phyloP scores from a whole-genome alignment of 1,140 invertebrate species.

The Eupristina koningsbergeri region DNA sequence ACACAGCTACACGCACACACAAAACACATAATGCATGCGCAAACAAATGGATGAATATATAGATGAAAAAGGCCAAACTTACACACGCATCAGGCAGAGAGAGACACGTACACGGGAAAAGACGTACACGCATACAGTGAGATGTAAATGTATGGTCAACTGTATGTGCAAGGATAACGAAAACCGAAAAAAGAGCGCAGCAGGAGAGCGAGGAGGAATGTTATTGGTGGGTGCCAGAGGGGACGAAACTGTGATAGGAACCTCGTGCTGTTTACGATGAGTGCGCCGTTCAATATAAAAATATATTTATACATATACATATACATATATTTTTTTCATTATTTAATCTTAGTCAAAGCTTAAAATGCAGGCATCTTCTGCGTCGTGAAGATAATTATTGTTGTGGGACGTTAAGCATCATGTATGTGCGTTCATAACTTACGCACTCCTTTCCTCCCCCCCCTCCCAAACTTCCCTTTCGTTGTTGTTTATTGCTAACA shows the following conservation, averaged over 20 bases:
- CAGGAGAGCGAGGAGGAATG: constrained; percentile 33
- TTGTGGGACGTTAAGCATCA: constrained; percentile 3
- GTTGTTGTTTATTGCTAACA: too few relatives aligned
- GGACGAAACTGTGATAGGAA: constrained; percentile 49
- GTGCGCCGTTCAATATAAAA: constrained; percentile 32
- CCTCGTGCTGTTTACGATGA: constrained; percentile 36
- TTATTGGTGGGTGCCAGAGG: constrained; percentile 26
- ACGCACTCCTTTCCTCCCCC: neutral
- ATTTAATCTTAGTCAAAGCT: constrained; percentile 34
- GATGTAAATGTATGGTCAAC: too few relatives aligned
- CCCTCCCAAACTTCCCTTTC: constrained; percentile 1
- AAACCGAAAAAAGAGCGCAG: constrained; percentile 16
- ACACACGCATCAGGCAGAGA: too few relatives aligned
- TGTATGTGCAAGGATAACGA: too few relatives aligned
- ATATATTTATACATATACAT: constrained; percentile 11
- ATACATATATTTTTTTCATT: constrained; percentile 6
- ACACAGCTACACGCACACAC: too few relatives aligned
- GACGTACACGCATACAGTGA: too few relatives aligned
- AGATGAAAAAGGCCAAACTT: too few relatives aligned
- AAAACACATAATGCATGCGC: too few relatives aligned
- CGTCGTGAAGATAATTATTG: constrained; percentile 19
- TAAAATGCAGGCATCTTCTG: constrained; percentile 11
- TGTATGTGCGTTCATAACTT: neutral
- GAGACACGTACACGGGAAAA: too few relatives aligned
- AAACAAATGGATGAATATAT: too few relatives aligned